Percentiles rank a stretch among this genome's conserved stretches.
These are phyloP conservation scores for Diglossa brunneiventris DNA, from an alignment of 2,113 vertebrate species.

Conservation along the genomic window DNA sequence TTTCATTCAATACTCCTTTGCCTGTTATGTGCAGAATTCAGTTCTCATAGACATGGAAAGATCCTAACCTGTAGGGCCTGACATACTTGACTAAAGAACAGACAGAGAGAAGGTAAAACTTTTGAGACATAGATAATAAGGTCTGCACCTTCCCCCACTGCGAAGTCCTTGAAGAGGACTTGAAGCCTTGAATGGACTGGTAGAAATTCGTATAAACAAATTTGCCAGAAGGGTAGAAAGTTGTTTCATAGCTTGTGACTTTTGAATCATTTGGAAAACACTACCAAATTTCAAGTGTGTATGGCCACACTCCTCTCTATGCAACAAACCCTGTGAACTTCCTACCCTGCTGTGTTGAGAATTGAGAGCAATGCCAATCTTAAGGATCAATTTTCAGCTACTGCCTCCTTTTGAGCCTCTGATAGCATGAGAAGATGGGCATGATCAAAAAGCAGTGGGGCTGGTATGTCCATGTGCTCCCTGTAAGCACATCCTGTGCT, in stretches of 20 bases:
- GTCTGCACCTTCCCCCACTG: not conserved
- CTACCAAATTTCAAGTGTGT: not conserved
- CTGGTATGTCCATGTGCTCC: not conserved
- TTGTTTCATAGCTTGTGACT: not conserved
- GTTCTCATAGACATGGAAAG: not conserved
- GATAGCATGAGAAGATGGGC: not conserved
- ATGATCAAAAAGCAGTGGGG: not conserved
- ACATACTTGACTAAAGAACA: not conserved
- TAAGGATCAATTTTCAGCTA: not conserved
- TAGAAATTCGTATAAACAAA: slow-evolving; percentile 16
- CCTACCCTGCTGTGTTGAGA: not conserved
- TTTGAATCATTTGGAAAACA: not conserved
- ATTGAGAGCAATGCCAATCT: not conserved
- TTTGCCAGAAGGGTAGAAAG: slow-evolving; percentile 13
- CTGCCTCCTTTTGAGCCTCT: not conserved
- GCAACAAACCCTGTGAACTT: not conserved
- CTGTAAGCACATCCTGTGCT: not conserved
- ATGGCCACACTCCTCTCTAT: not conserved
- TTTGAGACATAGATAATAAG: not conserved
- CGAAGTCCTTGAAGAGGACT: not conserved
- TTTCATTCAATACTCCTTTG: not conserved
- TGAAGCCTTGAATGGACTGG: not conserved
- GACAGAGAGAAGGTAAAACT: not conserved
- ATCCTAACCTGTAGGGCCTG: not conserved
- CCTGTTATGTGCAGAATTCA: not conserved